A percentile compares a stretch with the other conserved stretches of the same genome.
These are phyloP conservation scores for Xiphias gladius DNA, from an alignment of 2,113 vertebrate species.

Conservation along the genomic window DNA sequence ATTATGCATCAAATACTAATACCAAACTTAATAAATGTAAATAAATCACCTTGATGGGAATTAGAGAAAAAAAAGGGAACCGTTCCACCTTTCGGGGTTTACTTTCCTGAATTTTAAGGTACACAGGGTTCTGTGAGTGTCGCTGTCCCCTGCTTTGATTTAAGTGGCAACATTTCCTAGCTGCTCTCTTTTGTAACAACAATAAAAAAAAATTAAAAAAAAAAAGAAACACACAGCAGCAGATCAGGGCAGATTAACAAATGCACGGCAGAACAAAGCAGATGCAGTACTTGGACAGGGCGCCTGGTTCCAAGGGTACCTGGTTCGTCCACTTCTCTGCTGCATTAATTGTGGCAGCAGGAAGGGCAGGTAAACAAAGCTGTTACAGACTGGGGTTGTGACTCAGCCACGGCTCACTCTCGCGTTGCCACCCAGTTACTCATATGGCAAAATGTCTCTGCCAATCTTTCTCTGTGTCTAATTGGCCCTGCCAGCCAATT, in stretches of 20 bases:
- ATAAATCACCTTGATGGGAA: slow-evolving; percentile 11
- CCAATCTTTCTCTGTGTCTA: slow-evolving; percentile 45
- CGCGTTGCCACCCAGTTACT: slow-evolving; percentile 53
- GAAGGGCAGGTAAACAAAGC: slow-evolving; percentile 81
- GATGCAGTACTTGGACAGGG: slow-evolving; percentile 47
- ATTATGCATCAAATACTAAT: neutral
- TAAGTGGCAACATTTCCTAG: slow-evolving; percentile 64
- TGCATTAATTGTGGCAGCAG: slow-evolving; percentile 72
- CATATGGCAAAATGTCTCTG: slow-evolving; percentile 56
- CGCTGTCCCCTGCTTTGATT: slow-evolving; percentile 56
- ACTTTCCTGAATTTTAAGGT: slow-evolving; percentile 35
- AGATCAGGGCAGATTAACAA: slow-evolving; percentile 65
- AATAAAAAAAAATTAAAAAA: slow-evolving; percentile 61
- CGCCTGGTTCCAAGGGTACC: slow-evolving; percentile 60
- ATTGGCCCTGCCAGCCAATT: slow-evolving; percentile 45
- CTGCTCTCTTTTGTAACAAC: slow-evolving; percentile 64
- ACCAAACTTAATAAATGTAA: neutral
- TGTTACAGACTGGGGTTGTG: slow-evolving; percentile 70
- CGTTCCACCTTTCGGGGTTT: slow-evolving; percentile 9
- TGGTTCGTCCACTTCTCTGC: slow-evolving; percentile 66
- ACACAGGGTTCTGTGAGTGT: slow-evolving; percentile 31
- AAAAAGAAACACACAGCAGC: slow-evolving; percentile 39
- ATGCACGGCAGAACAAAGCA: slow-evolving; percentile 56
- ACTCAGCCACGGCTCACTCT: slow-evolving; percentile 61
- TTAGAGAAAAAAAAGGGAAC: neutral